These are phyloP conservation scores for Patiria pectinifera DNA, from an alignment of 53 echinoderm and acorn worm species.

Conservation along the genomic window DNA sequence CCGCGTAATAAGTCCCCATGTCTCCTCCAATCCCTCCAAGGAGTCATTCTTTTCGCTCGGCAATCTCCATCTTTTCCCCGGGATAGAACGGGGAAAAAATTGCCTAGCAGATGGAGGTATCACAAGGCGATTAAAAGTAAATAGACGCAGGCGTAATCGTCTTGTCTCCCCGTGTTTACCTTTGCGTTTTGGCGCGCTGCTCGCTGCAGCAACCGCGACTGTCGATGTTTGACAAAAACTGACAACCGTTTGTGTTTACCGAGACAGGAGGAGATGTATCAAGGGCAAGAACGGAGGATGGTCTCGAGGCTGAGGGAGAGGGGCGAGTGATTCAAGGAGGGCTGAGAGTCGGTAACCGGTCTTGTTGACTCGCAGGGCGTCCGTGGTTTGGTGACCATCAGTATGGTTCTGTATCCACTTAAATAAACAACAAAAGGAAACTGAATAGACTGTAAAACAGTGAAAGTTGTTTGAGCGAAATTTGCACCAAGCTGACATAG, in stretches of 20 bases:
- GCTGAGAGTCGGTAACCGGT: background rate
- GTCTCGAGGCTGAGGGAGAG: background rate
- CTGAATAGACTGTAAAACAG: too few relatives aligned
- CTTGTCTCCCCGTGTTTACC: conserved; percentile 42
- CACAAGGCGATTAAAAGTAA: conserved; percentile 62
- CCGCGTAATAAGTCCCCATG: background rate
- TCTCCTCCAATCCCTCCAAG: background rate
- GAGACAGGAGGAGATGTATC: background rate
- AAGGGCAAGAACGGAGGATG: background rate
- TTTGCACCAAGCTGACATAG: too few relatives aligned
- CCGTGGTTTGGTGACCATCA: background rate
- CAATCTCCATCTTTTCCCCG: background rate
- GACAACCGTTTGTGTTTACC: background rate
- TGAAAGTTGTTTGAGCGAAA: too few relatives aligned
- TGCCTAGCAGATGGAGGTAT: conserved; percentile 55
- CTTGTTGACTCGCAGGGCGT: background rate
- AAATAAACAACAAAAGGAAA: too few relatives aligned
- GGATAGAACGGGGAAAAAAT: background rate
- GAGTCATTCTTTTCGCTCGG: background rate
- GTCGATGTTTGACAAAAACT: conserved; percentile 43
- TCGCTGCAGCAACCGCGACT: background rate
- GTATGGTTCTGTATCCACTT: background rate
- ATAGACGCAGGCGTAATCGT: conserved; percentile 45
- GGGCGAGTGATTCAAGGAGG: background rate
- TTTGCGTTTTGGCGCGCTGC: conserved; percentile 33